These are phyloP conservation scores for Helarctos malayanus DNA, from an alignment of 2,797 vertebrate species.

Conservation along the genomic window DNA sequence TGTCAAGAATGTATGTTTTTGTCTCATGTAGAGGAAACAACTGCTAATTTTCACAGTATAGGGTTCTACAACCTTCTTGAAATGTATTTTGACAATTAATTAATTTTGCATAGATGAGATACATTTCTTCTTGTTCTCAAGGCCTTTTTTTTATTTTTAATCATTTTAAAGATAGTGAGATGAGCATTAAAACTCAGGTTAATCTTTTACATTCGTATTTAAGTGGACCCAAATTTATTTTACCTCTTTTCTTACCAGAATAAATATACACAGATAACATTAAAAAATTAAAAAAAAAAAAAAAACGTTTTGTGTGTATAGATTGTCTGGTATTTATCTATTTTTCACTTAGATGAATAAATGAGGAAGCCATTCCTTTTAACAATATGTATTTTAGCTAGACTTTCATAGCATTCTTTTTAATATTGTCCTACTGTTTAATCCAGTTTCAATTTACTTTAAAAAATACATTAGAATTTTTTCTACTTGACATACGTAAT, in stretches of 20 bases:
- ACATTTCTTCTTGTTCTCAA: constrained; percentile 35
- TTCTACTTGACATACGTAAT: background rate
- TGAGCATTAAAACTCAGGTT: background rate
- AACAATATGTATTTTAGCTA: background rate
- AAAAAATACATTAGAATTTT: background rate
- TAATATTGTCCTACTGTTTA: constrained; percentile 1
- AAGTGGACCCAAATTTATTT: background rate
- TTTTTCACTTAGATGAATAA: constrained; percentile 6
- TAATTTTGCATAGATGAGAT: constrained; percentile 39
- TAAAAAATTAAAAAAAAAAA: background rate
- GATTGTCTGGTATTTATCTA: background rate
- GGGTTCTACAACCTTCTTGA: background rate
- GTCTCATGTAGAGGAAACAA: constrained; percentile 55
- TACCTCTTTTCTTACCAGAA: constrained; percentile 44
- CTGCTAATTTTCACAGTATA: constrained; percentile 61
- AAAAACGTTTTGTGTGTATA: background rate
- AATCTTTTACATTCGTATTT: background rate
- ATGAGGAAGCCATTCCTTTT: constrained; percentile 12
- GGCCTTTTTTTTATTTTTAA: constrained; percentile 30
- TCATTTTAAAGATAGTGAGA: constrained; percentile 9
- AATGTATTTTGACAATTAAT: constrained; percentile 65
- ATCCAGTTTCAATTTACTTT: constrained; percentile 34
- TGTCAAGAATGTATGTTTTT: constrained; percentile 57
- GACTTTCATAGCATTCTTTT: background rate
- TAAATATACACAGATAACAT: background rate